Conservation (phyloP, 30 jellyfish, hydroid and myxozoan species). For the Hydractinia echinata region DNA sequence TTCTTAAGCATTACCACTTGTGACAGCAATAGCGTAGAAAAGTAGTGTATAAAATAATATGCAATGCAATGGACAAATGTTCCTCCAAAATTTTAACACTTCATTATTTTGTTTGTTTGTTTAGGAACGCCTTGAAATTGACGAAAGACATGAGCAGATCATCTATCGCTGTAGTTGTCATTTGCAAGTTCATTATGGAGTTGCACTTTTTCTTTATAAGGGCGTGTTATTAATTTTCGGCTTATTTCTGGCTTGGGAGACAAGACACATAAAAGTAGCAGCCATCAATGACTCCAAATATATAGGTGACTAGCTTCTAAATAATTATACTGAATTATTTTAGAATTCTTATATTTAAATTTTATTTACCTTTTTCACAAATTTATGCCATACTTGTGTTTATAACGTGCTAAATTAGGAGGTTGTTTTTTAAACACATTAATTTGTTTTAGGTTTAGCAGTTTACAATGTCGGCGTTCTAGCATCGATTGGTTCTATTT, state of each 20-base stretch:
- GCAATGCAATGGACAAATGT: not conserved
- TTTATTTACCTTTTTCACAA: no score
- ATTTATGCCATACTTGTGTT: no score
- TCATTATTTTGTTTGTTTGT: not conserved
- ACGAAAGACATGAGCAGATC: slow-evolving; percentile 50
- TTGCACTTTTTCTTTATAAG: slow-evolving; percentile 54
- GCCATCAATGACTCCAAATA: slow-evolving; percentile 76
- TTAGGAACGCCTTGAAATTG: slow-evolving; percentile 42
- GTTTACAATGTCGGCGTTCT: slow-evolving; percentile 68
- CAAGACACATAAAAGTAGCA: slow-evolving; percentile 70
- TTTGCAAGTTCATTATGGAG: slow-evolving; percentile 44
- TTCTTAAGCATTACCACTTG: not conserved
- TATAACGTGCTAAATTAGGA: no score
- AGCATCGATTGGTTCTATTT: slow-evolving; percentile 66
- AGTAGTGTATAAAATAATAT: not conserved
- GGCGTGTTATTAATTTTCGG: slow-evolving; percentile 73
- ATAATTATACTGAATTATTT: no score
- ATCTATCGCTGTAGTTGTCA: slow-evolving; percentile 53
- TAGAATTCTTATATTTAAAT: no score
- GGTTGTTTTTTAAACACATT: no score
- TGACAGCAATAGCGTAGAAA: not conserved
- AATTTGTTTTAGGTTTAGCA: slow-evolving; percentile 33
- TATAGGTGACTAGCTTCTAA: not conserved
- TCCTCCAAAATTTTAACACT: not conserved
- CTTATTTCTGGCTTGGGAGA: slow-evolving; percentile 88